These are phyloP conservation scores for Anhinga rufa DNA, from an alignment of 2,113 vertebrate species.

Conservation along the genomic window DNA sequence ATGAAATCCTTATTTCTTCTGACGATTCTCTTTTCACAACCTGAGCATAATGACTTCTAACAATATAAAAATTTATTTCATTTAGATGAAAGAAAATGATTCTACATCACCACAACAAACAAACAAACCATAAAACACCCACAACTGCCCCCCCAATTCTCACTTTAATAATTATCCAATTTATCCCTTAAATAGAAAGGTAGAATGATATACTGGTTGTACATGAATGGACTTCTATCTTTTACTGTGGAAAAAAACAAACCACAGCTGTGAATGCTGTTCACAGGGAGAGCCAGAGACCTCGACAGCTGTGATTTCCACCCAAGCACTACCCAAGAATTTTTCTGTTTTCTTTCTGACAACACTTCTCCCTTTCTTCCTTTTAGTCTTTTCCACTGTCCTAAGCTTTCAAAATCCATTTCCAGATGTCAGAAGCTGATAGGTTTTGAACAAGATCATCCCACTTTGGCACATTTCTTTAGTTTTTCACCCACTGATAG, in stretches of 20 bases:
- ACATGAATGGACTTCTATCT: background rate
- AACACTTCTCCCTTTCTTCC: background rate
- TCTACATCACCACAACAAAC: background rate
- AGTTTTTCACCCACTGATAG: background rate
- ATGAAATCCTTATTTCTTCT: background rate
- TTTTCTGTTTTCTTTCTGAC: background rate
- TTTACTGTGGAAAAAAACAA: background rate
- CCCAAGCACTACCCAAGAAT: background rate
- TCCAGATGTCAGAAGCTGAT: background rate
- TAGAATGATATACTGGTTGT: background rate
- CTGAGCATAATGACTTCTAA: background rate
- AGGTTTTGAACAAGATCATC: background rate
- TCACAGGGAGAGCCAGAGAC: background rate
- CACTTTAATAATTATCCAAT: background rate
- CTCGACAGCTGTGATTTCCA: background rate
- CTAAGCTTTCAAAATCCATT: background rate
- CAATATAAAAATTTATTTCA: background rate
- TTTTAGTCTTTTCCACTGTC: background rate
- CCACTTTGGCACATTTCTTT: background rate
- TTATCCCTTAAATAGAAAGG: background rate
- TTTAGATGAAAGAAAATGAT: background rate
- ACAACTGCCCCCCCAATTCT: background rate
- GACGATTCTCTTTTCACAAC: background rate
- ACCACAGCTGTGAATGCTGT: background rate
- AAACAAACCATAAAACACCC: background rate